Conservation (phyloP, 2,797 vertebrate genomes). For the Bucorvus abyssinicus region DNA sequence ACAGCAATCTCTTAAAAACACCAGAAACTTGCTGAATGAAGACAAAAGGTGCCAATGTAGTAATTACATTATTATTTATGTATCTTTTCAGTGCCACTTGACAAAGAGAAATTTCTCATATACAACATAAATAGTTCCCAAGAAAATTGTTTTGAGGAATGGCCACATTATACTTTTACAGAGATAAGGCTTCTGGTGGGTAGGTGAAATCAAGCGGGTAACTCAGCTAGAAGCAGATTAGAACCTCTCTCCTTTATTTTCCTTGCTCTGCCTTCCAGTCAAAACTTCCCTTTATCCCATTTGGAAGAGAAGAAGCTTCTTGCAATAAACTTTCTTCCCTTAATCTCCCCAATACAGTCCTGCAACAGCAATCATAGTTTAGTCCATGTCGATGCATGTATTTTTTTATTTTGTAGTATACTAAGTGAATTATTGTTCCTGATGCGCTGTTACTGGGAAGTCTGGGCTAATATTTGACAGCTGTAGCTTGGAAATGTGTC, state of each 20-base stretch:
- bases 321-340: not conserved
- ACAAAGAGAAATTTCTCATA: not conserved
- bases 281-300: not conserved
- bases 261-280: not conserved
- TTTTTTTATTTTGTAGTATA: not conserved
- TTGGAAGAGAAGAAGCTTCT: not conserved
- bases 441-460: not conserved
- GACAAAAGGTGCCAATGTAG: not conserved
- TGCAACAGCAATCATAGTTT: not conserved
- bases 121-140: not conserved
- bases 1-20: not conserved
- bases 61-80: not conserved
- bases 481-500: not conserved
- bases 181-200: not conserved
- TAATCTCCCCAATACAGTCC: not conserved
- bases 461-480: not conserved
- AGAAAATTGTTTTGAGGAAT: not conserved
- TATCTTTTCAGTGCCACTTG: not conserved
- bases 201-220: not conserved
- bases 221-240: not conserved
- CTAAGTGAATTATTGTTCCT: not conserved
- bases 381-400: not conserved
- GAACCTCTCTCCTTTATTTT: not conserved
- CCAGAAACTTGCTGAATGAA: not conserved
- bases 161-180: not conserved